Conservation (phyloP, 2,888 invertebrate genomes). For the Drosophila cyrtoloma region DNA sequence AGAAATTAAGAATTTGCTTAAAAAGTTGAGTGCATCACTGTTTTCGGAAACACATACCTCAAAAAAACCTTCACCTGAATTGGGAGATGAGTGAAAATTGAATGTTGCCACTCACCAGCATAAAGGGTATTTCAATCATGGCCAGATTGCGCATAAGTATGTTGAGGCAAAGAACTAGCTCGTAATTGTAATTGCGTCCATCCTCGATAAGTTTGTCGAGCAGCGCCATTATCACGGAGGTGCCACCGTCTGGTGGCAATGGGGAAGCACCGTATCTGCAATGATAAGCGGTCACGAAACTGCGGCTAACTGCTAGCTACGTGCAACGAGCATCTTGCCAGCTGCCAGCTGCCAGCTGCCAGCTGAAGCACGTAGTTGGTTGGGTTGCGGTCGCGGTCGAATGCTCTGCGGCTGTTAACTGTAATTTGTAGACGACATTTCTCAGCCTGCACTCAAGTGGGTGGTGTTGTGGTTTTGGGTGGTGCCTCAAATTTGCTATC, state of each 20-base stretch:
- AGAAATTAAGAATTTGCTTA: not conserved
- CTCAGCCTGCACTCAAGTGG: constrained; percentile 29
- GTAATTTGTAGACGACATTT: constrained; percentile 65
- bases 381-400: constrained; percentile 60
- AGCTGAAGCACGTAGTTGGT: constrained; percentile 69
- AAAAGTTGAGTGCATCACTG: not conserved
- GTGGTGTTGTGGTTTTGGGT: constrained; percentile 4
- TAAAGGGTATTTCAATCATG: constrained; percentile 86
- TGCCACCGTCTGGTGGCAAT: constrained; percentile 87
- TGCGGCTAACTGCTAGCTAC: constrained; percentile 58
- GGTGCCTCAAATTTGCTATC: not conserved
- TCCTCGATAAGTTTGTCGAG: constrained; percentile 88
- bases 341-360: constrained; percentile 14
- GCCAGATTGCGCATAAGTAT: constrained; percentile 89
- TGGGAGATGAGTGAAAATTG: not conserved
- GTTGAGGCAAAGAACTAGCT: constrained; percentile 89
- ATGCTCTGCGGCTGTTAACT: constrained; percentile 61
- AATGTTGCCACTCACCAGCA: constrained; percentile 69
- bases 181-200: constrained; percentile 89
- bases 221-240: constrained; percentile 88
- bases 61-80: not conserved
- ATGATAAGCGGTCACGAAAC: constrained; percentile 53
- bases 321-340: constrained; percentile 45
- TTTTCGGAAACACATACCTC: not conserved
- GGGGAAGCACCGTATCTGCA: constrained; percentile 89